Percentiles rank a stretch among this genome's conserved stretches.
Evolutionary conservation across 2,113 vertebrate species (phyloP).

Genomic region (Pteruthius melanotis): DNA sequence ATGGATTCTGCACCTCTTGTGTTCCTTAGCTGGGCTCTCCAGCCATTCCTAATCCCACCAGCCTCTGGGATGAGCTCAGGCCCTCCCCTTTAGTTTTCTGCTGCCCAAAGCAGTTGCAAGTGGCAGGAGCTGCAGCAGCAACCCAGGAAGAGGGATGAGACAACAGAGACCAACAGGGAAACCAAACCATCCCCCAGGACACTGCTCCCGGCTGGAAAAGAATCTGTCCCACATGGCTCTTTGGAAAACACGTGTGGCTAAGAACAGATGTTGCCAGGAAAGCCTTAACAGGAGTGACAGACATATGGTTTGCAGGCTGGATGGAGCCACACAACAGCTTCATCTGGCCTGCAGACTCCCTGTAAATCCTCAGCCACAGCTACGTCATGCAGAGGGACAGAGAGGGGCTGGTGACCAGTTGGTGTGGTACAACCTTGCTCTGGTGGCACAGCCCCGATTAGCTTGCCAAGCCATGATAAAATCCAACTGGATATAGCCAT

Average conservation of each 20-base stretch:
- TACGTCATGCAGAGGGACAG: not conserved
- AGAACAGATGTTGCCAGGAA: not conserved
- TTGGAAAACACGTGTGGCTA: not conserved
- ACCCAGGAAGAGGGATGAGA: not conserved
- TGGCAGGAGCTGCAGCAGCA: not conserved
- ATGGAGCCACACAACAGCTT: not conserved
- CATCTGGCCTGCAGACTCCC: not conserved
- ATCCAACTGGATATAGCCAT: not conserved
- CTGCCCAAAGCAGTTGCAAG: not conserved
- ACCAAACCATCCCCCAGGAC: not conserved
- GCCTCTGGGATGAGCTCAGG: not conserved
- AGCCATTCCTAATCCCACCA: not conserved
- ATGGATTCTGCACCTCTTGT: not conserved
- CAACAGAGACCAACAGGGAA: not conserved
- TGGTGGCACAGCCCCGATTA: fast-evolving
- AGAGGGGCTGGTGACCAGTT: not conserved
- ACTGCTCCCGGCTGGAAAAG: not conserved
- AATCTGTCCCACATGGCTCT: not conserved
- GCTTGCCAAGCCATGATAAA: not conserved
- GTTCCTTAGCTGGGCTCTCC: not conserved
- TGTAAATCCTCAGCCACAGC: not conserved
- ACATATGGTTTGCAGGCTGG: constrained; percentile 2
- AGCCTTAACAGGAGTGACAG: not conserved
- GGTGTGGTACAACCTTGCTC: fast-evolving
- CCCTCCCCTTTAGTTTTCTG: not conserved